Conservation (phyloP, 1,140 invertebrate genomes). For the Berghia stephanieae region DNA sequence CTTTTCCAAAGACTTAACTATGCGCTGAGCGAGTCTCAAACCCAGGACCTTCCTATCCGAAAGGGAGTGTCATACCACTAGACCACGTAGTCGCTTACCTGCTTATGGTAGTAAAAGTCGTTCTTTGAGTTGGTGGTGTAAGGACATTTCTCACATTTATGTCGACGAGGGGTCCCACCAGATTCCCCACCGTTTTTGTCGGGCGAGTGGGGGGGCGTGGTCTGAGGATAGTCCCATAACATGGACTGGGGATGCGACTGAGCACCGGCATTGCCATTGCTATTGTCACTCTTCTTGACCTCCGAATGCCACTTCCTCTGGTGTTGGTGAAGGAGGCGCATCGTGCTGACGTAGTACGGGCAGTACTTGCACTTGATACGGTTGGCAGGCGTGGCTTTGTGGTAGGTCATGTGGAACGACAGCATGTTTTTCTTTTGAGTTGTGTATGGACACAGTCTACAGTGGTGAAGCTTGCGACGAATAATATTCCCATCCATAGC, state of each 20-base stretch:
- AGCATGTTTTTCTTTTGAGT: constrained; percentile 74
- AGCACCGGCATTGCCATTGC: too few species aligned
- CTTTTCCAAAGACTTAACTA: too few species aligned
- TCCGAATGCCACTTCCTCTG: constrained; percentile 58
- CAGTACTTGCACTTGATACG: constrained; percentile 84
- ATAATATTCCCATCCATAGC: too few species aligned
- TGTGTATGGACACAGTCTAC: constrained; percentile 80
- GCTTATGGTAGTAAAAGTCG: constrained; percentile 85
- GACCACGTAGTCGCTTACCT: too few species aligned
- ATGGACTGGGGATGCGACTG: too few species aligned
- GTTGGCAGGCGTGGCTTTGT: constrained; percentile 73
- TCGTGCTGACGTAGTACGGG: constrained; percentile 77
- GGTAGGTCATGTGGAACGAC: constrained; percentile 77
- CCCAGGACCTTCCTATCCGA: too few species aligned
- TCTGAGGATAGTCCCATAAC: too few species aligned
- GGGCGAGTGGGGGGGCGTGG: constrained; percentile 34
- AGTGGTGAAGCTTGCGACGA: constrained; percentile 66
- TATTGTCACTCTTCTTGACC: constrained; percentile 29
- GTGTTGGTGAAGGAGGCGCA: constrained; percentile 65
- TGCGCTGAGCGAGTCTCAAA: too few species aligned
- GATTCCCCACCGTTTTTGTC: constrained; percentile 9
- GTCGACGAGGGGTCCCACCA: constrained; percentile 41
- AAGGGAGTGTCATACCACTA: too few species aligned
- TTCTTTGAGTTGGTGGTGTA: constrained; percentile 77
- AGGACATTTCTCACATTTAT: constrained; percentile 65